phyloP scores from a whole-genome alignment of 92 coral and sea anemone species.

The Heteractis magnifica region DNA sequence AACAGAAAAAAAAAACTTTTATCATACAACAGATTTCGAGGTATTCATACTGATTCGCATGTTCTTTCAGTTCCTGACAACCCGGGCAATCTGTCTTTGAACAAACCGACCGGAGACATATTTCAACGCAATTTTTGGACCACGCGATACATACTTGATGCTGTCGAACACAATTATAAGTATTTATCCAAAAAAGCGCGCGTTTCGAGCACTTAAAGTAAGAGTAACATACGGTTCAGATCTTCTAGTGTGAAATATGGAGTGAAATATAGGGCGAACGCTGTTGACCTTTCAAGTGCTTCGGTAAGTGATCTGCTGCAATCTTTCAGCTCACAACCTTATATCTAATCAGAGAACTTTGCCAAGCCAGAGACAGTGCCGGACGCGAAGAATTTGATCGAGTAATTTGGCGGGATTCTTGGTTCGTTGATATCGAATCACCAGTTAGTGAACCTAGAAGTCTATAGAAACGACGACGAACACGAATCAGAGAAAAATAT shows the following conservation, averaged over 20 bases:
- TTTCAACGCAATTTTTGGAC: not conserved
- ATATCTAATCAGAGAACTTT: conserved; percentile 25
- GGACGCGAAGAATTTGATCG: not conserved
- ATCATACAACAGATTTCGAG: not conserved
- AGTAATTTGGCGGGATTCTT: not conserved
- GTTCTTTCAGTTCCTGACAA: not conserved
- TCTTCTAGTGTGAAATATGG: conserved; percentile 34
- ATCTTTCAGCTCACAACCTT: conserved; percentile 58
- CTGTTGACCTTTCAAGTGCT: conserved; percentile 80
- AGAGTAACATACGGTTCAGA: conserved; percentile 33
- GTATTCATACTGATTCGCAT: not conserved
- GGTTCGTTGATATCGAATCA: not conserved
- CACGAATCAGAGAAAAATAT: not conserved
- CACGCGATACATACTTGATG: not conserved
- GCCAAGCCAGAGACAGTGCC: not conserved
- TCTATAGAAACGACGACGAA: not conserved
- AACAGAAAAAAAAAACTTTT: no score
- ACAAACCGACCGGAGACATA: conserved; percentile 7
- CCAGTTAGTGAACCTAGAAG: not conserved
- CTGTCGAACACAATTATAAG: not conserved
- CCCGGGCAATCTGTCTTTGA: conserved; percentile 9
- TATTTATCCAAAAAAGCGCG: conserved; percentile 1
- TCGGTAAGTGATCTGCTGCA: conserved; percentile 68
- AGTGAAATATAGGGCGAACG: conserved; percentile 51
- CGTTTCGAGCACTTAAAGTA: not conserved